These are phyloP conservation scores for Ectemnius continuus DNA, from an alignment of 2,888 invertebrate species.

Conservation along the genomic window DNA sequence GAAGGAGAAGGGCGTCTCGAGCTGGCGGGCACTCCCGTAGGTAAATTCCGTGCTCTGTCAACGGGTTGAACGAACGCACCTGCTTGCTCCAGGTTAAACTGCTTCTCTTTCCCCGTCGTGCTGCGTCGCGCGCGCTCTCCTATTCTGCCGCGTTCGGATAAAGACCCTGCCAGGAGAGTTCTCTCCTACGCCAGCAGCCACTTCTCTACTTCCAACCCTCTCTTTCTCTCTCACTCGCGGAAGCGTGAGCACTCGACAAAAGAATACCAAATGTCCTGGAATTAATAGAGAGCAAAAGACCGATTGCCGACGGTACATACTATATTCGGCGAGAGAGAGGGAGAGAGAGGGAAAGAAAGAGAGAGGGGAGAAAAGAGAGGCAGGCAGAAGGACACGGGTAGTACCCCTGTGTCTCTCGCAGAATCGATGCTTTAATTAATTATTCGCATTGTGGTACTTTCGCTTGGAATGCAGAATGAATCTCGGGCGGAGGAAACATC, in stretches of 20 bases:
- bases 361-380: too few relatives aligned
- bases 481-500: too few relatives aligned
- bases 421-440: too few relatives aligned
- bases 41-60: slow-evolving; percentile 36
- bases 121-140: not conserved
- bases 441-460: too few relatives aligned
- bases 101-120: slow-evolving; percentile 9
- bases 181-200: not conserved
- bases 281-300: not conserved
- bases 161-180: slow-evolving; percentile 24
- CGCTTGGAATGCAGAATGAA: too few relatives aligned
- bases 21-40: slow-evolving; percentile 28
- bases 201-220: not conserved
- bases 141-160: slow-evolving; percentile 11
- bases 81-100: slow-evolving; percentile 38
- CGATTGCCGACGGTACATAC: too few relatives aligned
- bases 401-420: too few relatives aligned
- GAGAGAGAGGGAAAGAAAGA: too few relatives aligned
- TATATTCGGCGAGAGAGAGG: too few relatives aligned
- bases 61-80: slow-evolving; percentile 49
- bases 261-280: slow-evolving; percentile 6
- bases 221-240: not conserved
- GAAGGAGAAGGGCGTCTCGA: slow-evolving; percentile 11
- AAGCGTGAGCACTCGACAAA: not conserved
- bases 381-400: too few relatives aligned